Evolutionary conservation across 2,797 vertebrate species (phyloP), one percentile per base, ranked within the genome.

Genomic region (Sebastiscus albofasciatus): DNA sequence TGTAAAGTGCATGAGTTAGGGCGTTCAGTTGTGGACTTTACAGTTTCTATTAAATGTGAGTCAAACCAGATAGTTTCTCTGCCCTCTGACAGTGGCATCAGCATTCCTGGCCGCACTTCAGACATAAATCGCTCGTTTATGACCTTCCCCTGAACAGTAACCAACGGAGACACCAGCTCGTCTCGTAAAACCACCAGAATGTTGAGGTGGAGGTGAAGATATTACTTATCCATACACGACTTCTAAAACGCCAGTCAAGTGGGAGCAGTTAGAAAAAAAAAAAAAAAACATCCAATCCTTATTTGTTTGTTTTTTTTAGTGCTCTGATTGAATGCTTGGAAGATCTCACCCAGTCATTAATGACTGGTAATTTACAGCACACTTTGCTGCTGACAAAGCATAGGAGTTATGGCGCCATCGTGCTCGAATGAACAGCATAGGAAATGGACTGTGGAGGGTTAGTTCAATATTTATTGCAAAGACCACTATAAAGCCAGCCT

Each of bases 71-170:
- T 72, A 67, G 71, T 89, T 74, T 84, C 83, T 90, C 82, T 67
- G 75, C 83, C 73, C 79, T 72, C 76, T 81, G 84, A 86, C 79
- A 85, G 81, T 70, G 72, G 77, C 86, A 92, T 93, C 90, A 92
- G 89, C 89, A 91, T 89, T 93, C 85, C 79, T 68, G 79, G 75
- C 75, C 66, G 67, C 84, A 80, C 87, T 85, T 82, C 76, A 71
- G 81, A 89, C 88, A 94, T 93, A 91, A 94, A 94, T 93, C 70
- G 73, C 29, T 84, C 68, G 73, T 94, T 94, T 94, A 94, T 89
- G 91, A 92, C 90, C 84, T 84, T 85, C 83, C 79, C 71, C 80
- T 79, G 83, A 89, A 91, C 91, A 74, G 91, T 94, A 93, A 93
- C 93, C 92, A 94, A 94, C 83, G 76, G 90, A 90, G 90, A 87